These are phyloP conservation scores for Hipposideros armiger DNA, from an alignment of 2,113 vertebrate species.

Conservation along the genomic window DNA sequence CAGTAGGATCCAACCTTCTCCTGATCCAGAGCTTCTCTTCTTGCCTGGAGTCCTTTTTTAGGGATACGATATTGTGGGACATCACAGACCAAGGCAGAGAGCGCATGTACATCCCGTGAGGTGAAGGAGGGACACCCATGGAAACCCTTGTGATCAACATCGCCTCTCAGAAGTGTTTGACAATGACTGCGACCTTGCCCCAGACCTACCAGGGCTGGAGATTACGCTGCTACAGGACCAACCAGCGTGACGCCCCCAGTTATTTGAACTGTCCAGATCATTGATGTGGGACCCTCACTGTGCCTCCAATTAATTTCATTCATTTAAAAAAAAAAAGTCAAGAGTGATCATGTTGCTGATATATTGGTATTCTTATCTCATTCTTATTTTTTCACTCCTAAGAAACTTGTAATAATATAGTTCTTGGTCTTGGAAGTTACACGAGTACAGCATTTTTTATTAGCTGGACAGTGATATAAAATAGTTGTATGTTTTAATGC, in stretches of 20 bases:
- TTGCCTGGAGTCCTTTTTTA: background rate
- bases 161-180: background rate
- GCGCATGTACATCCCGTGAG: accelerated
- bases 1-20: background rate
- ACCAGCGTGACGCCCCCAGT: background rate
- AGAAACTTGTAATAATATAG: background rate
- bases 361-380: background rate
- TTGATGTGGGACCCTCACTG: background rate
- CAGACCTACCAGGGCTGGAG: background rate
- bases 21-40: background rate
- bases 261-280: background rate
- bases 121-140: background rate
- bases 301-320: background rate
- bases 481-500: background rate
- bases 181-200: background rate
- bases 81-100: background rate
- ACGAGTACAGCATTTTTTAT: background rate
- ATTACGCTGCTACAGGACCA: background rate
- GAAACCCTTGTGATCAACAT: too few relatives aligned
- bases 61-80: background rate
- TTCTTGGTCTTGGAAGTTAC: background rate
- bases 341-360: background rate
- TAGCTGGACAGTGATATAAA: background rate
- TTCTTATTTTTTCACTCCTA: background rate
- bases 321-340: background rate